Conservation (phyloP, 1,140 invertebrate genomes). For the Caenorhabditis brenneri region DNA sequence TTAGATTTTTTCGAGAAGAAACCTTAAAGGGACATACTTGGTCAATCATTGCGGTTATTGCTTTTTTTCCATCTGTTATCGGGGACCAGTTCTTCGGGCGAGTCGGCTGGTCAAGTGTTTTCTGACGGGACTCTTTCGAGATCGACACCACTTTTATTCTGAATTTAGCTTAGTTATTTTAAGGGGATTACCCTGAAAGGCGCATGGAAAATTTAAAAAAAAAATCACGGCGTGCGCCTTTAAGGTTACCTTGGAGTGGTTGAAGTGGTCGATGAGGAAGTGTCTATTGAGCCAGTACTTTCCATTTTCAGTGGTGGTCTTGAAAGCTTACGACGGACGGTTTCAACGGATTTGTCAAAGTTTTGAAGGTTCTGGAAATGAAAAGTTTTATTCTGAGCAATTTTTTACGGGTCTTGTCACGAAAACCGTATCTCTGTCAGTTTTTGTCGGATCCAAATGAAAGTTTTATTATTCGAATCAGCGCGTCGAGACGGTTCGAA, state of each 20-base stretch:
- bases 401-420: too few relatives aligned
- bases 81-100: constrained; percentile 6
- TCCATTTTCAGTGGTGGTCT: neutral
- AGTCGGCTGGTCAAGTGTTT: neutral
- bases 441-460: too few relatives aligned
- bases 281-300: neutral
- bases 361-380: too few relatives aligned
- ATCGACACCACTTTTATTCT: neutral
- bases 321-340: neutral
- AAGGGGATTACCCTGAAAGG: too few relatives aligned
- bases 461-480: too few relatives aligned
- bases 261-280: neutral
- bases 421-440: too few relatives aligned
- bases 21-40: neutral
- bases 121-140: neutral
- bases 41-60: neutral
- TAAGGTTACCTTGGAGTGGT: neutral
- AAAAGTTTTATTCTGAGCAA: too few relatives aligned
- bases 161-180: too few relatives aligned
- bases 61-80: constrained; percentile 9
- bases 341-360: neutral
- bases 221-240: too few relatives aligned
- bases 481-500: too few relatives aligned
- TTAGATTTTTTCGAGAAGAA: neutral
- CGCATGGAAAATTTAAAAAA: too few relatives aligned